Percentiles rank a stretch among this genome's conserved stretches.
phyloP scores from a whole-genome alignment of 2,797 vertebrate species.

The Lacerta agilis region DNA sequence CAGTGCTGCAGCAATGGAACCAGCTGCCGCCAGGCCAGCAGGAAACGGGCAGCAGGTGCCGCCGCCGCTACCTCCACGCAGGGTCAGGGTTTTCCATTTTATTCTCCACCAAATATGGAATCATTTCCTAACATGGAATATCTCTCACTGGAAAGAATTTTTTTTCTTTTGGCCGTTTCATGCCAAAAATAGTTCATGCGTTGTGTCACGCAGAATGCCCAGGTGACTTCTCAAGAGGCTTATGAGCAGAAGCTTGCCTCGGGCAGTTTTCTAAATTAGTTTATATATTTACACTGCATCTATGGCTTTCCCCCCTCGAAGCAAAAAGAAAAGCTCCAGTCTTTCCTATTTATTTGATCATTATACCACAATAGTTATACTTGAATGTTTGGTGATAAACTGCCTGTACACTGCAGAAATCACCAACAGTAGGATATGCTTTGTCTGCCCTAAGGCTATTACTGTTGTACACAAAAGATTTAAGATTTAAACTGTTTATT shows the following conservation, averaged over 20 bases:
- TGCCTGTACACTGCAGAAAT: not conserved
- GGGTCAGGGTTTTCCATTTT: conserved; percentile 71
- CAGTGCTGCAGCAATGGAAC: conserved; percentile 68
- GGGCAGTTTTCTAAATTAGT: not conserved
- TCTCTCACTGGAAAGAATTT: not conserved
- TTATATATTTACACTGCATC: not conserved
- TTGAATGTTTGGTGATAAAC: not conserved
- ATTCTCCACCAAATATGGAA: not conserved
- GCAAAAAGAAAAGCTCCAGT: not conserved
- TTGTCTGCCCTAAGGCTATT: not conserved
- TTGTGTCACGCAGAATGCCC: not conserved
- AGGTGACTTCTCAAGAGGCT: not conserved
- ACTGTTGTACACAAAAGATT: not conserved
- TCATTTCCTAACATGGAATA: not conserved
- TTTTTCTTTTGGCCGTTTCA: not conserved
- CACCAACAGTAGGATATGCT: not conserved
- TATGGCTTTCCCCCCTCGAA: not conserved
- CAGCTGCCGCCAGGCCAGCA: conserved; percentile 79
- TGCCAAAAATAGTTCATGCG: not conserved
- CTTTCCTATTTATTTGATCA: not conserved
- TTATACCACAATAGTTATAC: not conserved
- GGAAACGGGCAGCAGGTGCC: conserved; percentile 85
- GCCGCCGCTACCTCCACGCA: conserved; percentile 51
- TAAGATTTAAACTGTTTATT: not conserved
- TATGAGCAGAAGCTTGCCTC: not conserved